Base-by-base conservation (phyloP, 2,113 vertebrate genomes). In the Chauna torquata region DNA sequence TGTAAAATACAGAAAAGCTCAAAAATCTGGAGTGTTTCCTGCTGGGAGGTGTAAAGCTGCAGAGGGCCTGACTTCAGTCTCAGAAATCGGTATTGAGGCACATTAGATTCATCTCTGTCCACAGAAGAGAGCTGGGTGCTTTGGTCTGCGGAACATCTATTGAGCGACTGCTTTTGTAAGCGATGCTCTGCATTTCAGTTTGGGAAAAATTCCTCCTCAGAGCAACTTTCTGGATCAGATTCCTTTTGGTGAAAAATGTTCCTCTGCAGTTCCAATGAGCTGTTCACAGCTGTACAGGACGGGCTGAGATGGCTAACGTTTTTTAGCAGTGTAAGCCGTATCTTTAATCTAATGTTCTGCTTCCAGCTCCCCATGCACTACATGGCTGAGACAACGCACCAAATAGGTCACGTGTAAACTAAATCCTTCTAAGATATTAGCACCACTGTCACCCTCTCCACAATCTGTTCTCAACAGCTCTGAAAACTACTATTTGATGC, bases 351-450 rank as follows among this genome's bases (percentile, higher is more conserved):
- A 52, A 40, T 83, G 49, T 79, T 96, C 42, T 2, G 5, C 36
- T 96, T 90, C 65, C 95, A 95, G 71, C 72, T 95, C 58, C 44
- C 44, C 1, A 4, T 64, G 76, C 72, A 9, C 75, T 57, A 70
- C 77, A 70, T 15, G 88, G 11, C 38, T 71, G 75, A 97, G 84
- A 61, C 84, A 78, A 82, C 54, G 65, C 62, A 71, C 61, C 74
- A 89, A 94, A 87, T 66, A 92, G 74, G 70, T 89, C 68, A 54
- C 77, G 40, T 94, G 92, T 84, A 94, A 94, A 79, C 36, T 76
- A 94, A 94, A 83, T 93, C 90, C 54, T 92, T 91, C 19, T 81
- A 84, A 92, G 61, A 77, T 54, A 38, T 79, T 92, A 87, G 83
- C 62, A 88, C 42, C 17, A 24, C n/a, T 90, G 20, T 80, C 90